phyloP scores from a whole-genome alignment of 2,797 vertebrate genomes.

The Pipistrellus kuhlii region DNA sequence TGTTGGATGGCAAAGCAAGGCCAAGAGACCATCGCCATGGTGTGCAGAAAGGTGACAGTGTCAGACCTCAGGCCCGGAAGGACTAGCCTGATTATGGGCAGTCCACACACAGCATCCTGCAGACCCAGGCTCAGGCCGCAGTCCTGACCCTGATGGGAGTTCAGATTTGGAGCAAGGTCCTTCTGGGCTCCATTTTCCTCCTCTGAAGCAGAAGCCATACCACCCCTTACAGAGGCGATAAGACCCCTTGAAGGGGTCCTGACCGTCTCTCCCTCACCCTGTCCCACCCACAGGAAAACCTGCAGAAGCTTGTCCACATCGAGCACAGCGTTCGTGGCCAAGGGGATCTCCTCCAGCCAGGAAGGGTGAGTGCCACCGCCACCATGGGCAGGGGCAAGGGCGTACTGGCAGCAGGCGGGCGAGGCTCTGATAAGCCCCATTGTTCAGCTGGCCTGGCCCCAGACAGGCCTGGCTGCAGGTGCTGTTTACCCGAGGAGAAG shows the following conservation, averaged over 20 bases:
- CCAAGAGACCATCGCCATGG: neutral
- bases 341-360: slow-evolving; percentile 93
- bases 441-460: slow-evolving; percentile 67
- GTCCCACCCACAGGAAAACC: slow-evolving; percentile 91
- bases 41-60: neutral
- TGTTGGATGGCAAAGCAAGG: accelerated
- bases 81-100: neutral
- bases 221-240: neutral
- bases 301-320: slow-evolving; percentile 96
- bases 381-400: slow-evolving; percentile 71
- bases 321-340: slow-evolving; percentile 95
- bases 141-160: neutral
- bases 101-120: neutral
- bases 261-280: neutral
- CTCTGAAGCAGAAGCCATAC: neutral
- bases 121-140: neutral
- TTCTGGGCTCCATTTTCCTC: neutral
- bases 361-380: slow-evolving; percentile 90
- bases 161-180: neutral
- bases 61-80: neutral
- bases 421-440: slow-evolving; percentile 63
- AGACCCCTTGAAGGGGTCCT: neutral
- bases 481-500: slow-evolving; percentile 65
- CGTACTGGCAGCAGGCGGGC: neutral
- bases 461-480: slow-evolving; percentile 74